These are phyloP conservation scores for Isichthys henryi DNA, from an alignment of 2,113 vertebrate species.

Conservation along the genomic window DNA sequence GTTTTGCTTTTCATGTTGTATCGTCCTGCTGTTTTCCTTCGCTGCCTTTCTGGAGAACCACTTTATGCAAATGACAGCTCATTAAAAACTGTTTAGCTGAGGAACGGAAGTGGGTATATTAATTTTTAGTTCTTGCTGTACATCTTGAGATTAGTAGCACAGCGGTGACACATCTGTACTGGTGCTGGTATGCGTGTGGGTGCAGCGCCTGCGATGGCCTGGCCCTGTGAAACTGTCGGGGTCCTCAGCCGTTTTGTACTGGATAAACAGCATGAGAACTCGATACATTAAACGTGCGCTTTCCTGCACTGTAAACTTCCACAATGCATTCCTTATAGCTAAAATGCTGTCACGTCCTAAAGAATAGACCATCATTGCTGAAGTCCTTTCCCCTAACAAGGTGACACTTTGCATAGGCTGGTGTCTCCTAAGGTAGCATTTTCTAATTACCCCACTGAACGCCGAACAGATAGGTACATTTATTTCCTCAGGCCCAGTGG, in stretches of 20 bases:
- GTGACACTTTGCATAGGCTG: background rate
- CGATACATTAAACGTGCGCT: background rate
- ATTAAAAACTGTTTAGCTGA: slow-evolving; percentile 1
- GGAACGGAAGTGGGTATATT: background rate
- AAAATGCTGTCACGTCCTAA: background rate
- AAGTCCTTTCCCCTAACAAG: background rate
- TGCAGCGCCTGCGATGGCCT: background rate
- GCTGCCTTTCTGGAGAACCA: background rate
- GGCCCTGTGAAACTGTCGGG: background rate
- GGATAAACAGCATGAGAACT: background rate
- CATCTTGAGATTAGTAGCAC: background rate
- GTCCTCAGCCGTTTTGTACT: background rate
- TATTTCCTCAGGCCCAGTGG: background rate
- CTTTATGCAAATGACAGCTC: background rate
- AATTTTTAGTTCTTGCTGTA: background rate
- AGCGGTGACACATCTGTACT: background rate
- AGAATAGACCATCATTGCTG: background rate
- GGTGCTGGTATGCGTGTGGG: background rate
- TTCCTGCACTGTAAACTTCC: background rate
- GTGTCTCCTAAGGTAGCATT: background rate
- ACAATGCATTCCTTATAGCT: background rate
- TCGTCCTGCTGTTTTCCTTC: background rate
- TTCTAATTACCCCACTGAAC: background rate
- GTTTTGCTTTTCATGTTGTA: background rate
- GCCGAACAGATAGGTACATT: background rate